Base-by-base conservation (phyloP, 1,140 invertebrate genomes). In the Atta colombica region DNA sequence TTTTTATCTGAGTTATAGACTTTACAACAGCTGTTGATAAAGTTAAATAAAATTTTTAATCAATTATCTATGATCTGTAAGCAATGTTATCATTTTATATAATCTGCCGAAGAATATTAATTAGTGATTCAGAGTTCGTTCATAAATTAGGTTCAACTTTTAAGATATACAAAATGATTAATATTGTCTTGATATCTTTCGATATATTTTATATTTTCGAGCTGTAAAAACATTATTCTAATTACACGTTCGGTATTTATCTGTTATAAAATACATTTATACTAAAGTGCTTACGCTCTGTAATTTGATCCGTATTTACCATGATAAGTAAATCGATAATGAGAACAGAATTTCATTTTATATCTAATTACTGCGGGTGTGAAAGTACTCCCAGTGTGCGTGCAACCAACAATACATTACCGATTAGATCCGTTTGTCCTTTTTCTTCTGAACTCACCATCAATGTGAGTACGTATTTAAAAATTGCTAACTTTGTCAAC, bases 371-470 rank as follows among this genome's bases (percentile, higher is more conserved):
- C n/a, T 12, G 71, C 58, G 21, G 25, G 53, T n/a, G 55, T 21
- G 28, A 74, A 71, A 71, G 39, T 75, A 10, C 39, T 45, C 55
- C 18, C 68, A 25, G 10, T 49, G 45, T 12, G 18, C 18, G 35
- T 3, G 25, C 12, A 14, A 25, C 14, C 18, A 31, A 39, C 39
- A 61, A 45, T 75, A 35, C 39, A 53, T 82, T 39, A 49, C 35
- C 69, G 80, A 82, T 82, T 82, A 74, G 55, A 82, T 74, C 74
- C 68, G 55, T 31, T 49, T 31, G 51, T 31, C 72, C 21, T 49
- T 77, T 35, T 55, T 49, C 65, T 45, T 53, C 74, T 14, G 51
- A 12, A 18, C 35, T 49, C 45, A 18, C 12, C 58, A 16, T 4
- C 51, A 65, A 51, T 60, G 58, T 1, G 18, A n/a, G 21, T 31